Evolutionary conservation across 2,797 vertebrate genomes (phyloP).

Genomic region (Mionectes olivaceus): DNA sequence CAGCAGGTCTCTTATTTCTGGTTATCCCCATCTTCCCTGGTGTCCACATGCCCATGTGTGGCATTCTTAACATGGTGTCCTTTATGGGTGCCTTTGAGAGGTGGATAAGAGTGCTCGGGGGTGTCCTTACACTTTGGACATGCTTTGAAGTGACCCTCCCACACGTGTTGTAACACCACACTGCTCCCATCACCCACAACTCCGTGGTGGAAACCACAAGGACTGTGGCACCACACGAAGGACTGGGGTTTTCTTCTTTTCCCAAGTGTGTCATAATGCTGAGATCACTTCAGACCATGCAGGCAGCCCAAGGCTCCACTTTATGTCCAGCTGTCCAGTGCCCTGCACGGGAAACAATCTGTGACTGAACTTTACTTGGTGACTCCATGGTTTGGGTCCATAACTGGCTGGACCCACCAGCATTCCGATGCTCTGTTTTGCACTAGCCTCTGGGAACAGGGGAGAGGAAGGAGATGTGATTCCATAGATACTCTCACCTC

Average conservation of each 20-base stretch:
- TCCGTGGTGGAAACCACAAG: neutral
- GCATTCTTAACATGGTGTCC: neutral
- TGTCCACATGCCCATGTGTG: neutral
- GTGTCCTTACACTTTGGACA: fast-evolving
- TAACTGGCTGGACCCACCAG: fast-evolving
- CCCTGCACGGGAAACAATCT: fast-evolving
- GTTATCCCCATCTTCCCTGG: neutral
- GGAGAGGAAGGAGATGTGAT: neutral
- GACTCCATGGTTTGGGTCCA: fast-evolving
- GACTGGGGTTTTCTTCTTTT: neutral
- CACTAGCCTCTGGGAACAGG: neutral
- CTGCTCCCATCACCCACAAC: neutral
- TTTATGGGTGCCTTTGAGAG: neutral
- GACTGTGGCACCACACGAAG: neutral
- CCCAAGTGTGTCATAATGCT: neutral
- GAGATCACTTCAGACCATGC: neutral
- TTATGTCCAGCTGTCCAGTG: fast-evolving
- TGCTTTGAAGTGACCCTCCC: neutral
- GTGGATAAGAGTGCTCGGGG: neutral
- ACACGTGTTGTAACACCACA: fast-evolving
- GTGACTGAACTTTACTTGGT: fast-evolving
- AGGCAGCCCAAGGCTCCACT: fast-evolving
- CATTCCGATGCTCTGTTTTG: neutral
- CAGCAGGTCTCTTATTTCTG: neutral
- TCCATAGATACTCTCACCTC: neutral